Evolutionary conservation across 1,140 invertebrate species (phyloP).

Genomic region (Calliopsis andreniformis): DNA sequence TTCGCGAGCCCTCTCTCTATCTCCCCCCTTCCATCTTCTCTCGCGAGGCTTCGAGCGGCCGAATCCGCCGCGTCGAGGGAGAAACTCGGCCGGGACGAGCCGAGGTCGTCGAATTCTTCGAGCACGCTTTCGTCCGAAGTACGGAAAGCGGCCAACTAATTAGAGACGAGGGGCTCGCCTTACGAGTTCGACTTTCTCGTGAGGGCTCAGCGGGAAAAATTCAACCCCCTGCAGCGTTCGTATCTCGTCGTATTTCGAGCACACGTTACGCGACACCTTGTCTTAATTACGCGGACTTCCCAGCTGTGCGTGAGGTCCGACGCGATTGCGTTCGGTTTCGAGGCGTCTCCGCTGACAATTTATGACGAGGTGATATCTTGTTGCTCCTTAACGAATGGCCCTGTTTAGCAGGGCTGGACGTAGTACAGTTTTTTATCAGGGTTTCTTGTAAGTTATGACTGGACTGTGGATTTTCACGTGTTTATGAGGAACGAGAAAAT

Average conservation of each 20-base stretch:
- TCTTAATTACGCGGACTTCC: conserved; percentile 1
- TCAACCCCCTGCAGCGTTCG: neutral
- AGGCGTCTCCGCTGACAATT: neutral
- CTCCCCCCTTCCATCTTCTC: neutral
- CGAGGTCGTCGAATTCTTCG: conserved; percentile 20
- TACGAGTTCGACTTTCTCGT: neutral
- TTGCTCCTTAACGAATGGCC: too few relatives aligned
- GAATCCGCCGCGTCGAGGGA: neutral
- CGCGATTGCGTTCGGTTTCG: neutral
- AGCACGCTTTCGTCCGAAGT: neutral
- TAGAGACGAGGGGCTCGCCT: neutral
- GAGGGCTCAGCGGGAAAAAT: too few relatives aligned
- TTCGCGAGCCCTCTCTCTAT: neutral
- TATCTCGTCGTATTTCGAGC: neutral
- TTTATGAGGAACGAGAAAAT: too few relatives aligned
- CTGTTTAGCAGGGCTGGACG: too few relatives aligned
- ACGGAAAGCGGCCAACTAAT: neutral
- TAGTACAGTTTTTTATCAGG: too few relatives aligned
- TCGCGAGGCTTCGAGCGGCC: neutral
- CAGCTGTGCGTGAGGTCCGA: neutral
- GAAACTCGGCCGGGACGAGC: neutral
- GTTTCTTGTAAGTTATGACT: too few relatives aligned
- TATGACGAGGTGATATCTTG: neutral
- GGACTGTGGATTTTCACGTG: too few relatives aligned
- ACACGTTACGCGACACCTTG: neutral